Conservation (phyloP, 2,797 vertebrate genomes). For the Phyllotis vaccarum region DNA sequence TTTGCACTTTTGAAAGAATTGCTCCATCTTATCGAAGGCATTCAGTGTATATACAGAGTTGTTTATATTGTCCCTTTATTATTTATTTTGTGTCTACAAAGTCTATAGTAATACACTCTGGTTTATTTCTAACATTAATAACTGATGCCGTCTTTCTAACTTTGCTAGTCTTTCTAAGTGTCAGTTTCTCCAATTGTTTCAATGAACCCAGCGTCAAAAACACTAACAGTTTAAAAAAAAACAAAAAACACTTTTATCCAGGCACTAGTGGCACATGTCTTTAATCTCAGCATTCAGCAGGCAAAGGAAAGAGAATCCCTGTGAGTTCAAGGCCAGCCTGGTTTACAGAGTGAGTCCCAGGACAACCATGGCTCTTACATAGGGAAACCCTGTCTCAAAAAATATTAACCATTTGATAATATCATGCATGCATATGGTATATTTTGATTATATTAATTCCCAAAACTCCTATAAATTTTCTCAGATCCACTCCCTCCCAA, state of each 20-base stretch:
- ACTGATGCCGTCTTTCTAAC: background rate
- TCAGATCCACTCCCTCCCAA: background rate
- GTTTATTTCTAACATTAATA: background rate
- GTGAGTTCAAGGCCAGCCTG: no score
- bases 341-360: no score
- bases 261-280: no score
- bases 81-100: background rate
- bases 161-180: background rate
- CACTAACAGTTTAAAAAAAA: background rate
- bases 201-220: background rate
- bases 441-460: background rate
- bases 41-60: background rate
- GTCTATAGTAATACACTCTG: background rate
- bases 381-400: background rate
- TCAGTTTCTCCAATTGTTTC: background rate
- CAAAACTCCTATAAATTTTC: background rate
- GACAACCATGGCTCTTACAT: no score
- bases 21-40: background rate
- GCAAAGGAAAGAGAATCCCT: no score
- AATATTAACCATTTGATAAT: background rate
- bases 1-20: background rate
- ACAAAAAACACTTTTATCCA: background rate
- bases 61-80: background rate
- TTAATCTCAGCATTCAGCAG: no score
- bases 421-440: background rate